Base-by-base conservation (phyloP, 1,140 invertebrate species). In the Heliconius hermathena region DNA sequence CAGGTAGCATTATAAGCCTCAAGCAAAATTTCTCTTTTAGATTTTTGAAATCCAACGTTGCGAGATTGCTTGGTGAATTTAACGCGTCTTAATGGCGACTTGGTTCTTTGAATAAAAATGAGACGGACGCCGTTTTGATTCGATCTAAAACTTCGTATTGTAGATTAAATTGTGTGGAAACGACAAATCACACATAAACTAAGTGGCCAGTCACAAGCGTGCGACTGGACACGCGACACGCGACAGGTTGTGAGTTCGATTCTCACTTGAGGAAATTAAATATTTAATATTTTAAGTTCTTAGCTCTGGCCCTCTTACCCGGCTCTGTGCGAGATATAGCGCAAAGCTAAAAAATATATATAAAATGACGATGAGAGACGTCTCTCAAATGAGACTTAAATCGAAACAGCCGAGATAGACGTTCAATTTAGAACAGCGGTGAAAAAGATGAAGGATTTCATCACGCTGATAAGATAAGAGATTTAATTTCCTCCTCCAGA, bases 401-500 rank as follows among this genome's bases (percentile, higher is more conserved):
- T 85, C 83, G 78, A 85, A 88, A 88, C 80, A 85, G 80, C 77
- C 73, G 71, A 74, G 78, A 80, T 74, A 77, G 81, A 80, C 82
- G 78, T 83, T 88, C 83, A 85, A 86, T 84, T 84, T 84, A 81
- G 75, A 80, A 83, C 76, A 72, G 78, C 77, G 81, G 85, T 84
- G 80, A 87, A 89, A 86, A 87, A 90, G 80, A 82, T 80, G 85
- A 83, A 82, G 81, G 85, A 86, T 86, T 88, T 89, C 87, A 90
- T 88, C 87, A 84, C 77, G 72, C 74, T 83, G 88, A 87, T 89
- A 88, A 91, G 88, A 88, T 88, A 89, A 88, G 86, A 81, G 81
- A 87, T 90, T 91, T 91, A 91, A 91, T 91, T 91, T 91, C 90
- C 90, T 89, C 84, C 82, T 78, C 84, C 81, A 82, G 85, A 86